These are phyloP conservation scores for Enteromius mattozi DNA, from an alignment of 2,797 vertebrate species.

Conservation along the genomic window DNA sequence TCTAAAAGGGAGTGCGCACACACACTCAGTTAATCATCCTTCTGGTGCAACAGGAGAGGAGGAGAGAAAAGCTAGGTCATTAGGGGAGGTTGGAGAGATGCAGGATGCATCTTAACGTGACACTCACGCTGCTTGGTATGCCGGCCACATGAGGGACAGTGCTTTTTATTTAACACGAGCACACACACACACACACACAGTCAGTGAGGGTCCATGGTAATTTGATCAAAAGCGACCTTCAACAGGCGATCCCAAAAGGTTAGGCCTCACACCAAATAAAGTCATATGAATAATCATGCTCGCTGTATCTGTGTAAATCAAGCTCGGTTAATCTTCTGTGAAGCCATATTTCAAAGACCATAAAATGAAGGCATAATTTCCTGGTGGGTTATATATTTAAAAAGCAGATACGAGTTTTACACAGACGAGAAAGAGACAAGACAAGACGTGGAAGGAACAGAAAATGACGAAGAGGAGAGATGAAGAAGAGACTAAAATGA, in stretches of 20 bases:
- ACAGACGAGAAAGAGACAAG: background rate
- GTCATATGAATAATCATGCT: conserved; percentile 48
- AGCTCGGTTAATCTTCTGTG: conserved; percentile 26
- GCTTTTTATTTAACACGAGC: conserved; percentile 54
- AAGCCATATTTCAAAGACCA: conserved; percentile 38
- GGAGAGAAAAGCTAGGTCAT: conserved; percentile 43
- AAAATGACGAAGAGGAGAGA: background rate
- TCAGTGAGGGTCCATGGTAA: conserved; percentile 31
- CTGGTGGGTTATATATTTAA: background rate
- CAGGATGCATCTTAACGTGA: conserved; percentile 51
- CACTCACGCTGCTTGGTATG: conserved; percentile 47
- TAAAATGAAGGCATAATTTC: conserved; percentile 28
- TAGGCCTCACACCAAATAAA: conserved; percentile 49
- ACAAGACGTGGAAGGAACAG: background rate
- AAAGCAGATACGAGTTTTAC: background rate
- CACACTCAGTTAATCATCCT: conserved; percentile 41
- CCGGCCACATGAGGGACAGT: conserved; percentile 45
- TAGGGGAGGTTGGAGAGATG: conserved; percentile 41
- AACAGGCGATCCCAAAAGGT: conserved; percentile 49
- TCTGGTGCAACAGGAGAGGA: conserved; percentile 42
- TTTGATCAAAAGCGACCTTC: conserved; percentile 59
- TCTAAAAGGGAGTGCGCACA: conserved; percentile 7
- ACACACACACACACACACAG: conserved; percentile 15
- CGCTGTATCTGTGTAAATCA: conserved; percentile 36
- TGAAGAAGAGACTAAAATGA: background rate